Evolutionary conservation across 2,113 vertebrate species (phyloP), one percentile per base, ranked within the genome.

Genomic region (Heloderma charlesbogerti): DNA sequence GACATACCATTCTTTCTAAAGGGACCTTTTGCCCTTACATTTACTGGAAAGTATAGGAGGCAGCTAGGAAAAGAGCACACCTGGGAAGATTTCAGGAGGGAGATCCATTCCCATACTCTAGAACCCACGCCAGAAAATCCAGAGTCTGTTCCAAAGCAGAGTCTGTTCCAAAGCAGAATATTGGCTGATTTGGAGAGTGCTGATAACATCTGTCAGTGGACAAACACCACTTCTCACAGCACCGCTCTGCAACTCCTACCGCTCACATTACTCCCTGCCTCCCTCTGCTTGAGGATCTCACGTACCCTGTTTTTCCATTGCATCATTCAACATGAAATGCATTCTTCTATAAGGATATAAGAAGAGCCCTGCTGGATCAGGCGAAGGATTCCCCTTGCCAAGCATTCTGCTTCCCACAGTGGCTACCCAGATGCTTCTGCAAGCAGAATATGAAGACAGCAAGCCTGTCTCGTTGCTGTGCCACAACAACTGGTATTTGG

Each of bases 41-140:
- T 15, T 45, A 1, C 0, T 0, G 0, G 66, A 92, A 48, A 51
- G n/a, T 63, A 63, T 69, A 89, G 34, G 86, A 67, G 86, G 71
- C n/a, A 85, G 63, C 85, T 87, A 89, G 79, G 86, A 25, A 86
- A 89, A 89, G 0, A 9, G 69, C 20, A 27, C 12, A 0, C 4
- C 16, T 51, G 29, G 45, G 78, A 88, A 6, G 31, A 81, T 86
- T 94, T 89, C 45, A 82, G 54, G 25, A 75, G 60, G 45, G 90
- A n/a, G 8, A 69, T 79, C 45, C 43, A n/a, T 57, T 0, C 63
- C 31, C 92, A 37, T 22, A 16, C 29, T 20, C 15, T 66, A 40
- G 75, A 40, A 88, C 83, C 72, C 67, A 51, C 40, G 67, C 78
- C 45, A 27, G 66, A 82, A 66, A 92, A 75, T 77, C 86, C 16